phyloP scores from a whole-genome alignment of 2,797 vertebrate genomes.

The Halcyon chelicuti region DNA sequence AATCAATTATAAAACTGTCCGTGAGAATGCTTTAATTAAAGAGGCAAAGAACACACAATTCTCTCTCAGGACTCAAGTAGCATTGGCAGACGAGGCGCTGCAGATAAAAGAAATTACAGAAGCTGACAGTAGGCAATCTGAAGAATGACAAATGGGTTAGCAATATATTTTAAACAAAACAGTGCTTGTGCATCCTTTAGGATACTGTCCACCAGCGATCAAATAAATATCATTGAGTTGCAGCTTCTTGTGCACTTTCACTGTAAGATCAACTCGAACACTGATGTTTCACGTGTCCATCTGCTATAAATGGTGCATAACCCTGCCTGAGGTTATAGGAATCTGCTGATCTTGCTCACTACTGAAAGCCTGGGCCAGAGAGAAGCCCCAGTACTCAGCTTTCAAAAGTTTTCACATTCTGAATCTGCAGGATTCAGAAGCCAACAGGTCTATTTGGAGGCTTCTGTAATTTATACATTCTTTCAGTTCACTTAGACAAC shows the following conservation, averaged over 20 bases:
- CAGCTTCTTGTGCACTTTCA: background rate
- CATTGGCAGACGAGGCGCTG: background rate
- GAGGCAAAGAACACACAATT: background rate
- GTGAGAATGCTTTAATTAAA: background rate
- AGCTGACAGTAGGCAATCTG: background rate
- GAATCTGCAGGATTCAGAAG: background rate
- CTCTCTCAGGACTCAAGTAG: background rate
- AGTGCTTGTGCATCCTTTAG: background rate
- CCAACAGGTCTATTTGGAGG: background rate
- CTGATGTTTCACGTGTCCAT: background rate
- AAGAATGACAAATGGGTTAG: background rate
- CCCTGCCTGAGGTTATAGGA: background rate
- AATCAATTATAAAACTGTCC: background rate
- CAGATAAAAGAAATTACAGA: background rate
- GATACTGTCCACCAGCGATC: background rate
- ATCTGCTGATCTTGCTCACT: background rate
- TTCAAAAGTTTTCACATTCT: background rate
- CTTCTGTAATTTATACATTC: background rate
- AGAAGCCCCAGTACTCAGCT: background rate
- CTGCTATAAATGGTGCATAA: background rate
- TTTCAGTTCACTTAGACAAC: background rate
- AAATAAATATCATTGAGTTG: background rate
- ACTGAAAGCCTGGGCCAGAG: background rate
- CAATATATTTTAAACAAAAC: background rate
- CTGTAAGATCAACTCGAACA: background rate